Base-by-base conservation (phyloP, 2,113 vertebrate species). In the Conger conger region DNA sequence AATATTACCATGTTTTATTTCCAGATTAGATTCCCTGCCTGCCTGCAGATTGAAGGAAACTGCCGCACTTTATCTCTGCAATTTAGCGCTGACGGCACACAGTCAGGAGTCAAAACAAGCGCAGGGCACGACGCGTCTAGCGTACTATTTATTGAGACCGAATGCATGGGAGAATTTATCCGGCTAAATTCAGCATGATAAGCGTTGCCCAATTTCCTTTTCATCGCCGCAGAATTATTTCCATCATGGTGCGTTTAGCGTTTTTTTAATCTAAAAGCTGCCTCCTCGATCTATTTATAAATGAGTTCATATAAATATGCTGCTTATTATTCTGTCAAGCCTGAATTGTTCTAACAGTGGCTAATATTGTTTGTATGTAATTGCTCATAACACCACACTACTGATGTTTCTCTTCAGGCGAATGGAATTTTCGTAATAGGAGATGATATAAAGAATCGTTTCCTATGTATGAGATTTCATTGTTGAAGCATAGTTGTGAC, bases 171-270 rank as follows among this genome's bases (percentile, higher is more conserved):
- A 50, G 87, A 89, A 93, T 89, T 87, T 85, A 91, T 92, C 90
- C 87, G 79, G 83, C 60, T 81, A 78, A 76, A 83, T 82, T 80
- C 45, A 45, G 84, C 87, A 85, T 88, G 93, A 95, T 94, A 94
- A 89, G 89, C 93, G 90, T 89, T 86, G 92, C 88, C 88, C 91
- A 93, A 94, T 95, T 94, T 93, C 85, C 89, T 90, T 85, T 89
- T 84, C 85, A 81, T 90, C 82, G 80, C 57, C 78, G 84, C 82
- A 88, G 88, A 93, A 91, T 90, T 86, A 86, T 92, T 90, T 90
- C 79, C 87, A 84, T 80, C 60, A 45, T 27, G 77, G 79, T 11
- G 35, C 81, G 36, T 60, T 80, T 73, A 37, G 83, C 78, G n/a
- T 60, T 15, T n/a, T 84, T 82, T 36, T 27, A 81, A 86, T 84